Conservation (phyloP, 2,797 vertebrate genomes). For the Thamnophis elegans region DNA sequence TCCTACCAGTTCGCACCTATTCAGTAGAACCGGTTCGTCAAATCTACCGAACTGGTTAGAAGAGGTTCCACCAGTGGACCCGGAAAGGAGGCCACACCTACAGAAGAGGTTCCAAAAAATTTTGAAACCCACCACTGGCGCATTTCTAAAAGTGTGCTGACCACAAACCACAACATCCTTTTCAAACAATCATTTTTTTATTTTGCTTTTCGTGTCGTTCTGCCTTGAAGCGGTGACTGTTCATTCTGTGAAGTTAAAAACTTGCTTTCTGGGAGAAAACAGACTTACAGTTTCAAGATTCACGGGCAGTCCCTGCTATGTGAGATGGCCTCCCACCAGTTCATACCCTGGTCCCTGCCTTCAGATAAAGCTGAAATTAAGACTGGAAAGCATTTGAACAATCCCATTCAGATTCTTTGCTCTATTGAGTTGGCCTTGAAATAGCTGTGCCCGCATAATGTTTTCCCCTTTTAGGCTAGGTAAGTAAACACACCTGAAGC, state of each 20-base stretch:
- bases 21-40: too few relatives aligned
- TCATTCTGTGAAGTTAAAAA: background rate
- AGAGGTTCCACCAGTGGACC: too few relatives aligned
- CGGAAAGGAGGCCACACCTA: too few relatives aligned
- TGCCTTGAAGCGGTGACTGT: background rate
- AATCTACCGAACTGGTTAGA: too few relatives aligned
- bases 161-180: background rate
- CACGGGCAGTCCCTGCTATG: background rate
- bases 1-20: too few relatives aligned
- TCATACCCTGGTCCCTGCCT: background rate
- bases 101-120: too few relatives aligned
- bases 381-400: background rate
- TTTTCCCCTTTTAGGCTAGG: background rate
- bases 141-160: background rate
- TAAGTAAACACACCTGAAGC: constrained; percentile 2
- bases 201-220: background rate
- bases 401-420: background rate
- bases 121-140: too few relatives aligned
- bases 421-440: background rate
- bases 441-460: background rate
- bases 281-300: background rate
- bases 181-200: background rate
- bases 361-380: background rate
- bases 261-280: background rate
- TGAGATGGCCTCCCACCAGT: background rate